Conservation (phyloP, 2,113 vertebrate species). For the Festucalex cinctus region DNA sequence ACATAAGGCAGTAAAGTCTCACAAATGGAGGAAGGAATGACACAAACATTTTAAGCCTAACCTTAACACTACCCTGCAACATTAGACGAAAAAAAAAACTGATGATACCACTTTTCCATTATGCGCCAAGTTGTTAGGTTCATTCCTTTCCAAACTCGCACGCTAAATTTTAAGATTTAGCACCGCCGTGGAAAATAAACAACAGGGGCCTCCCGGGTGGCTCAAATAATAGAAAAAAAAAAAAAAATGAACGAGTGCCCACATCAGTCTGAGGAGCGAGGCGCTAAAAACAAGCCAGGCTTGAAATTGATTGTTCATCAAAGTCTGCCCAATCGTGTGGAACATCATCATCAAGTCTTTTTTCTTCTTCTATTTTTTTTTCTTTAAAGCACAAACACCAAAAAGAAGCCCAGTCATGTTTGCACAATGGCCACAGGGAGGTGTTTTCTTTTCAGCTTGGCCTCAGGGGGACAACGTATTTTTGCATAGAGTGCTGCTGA, state of each 20-base stretch:
- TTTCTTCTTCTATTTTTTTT: background rate
- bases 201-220: background rate
- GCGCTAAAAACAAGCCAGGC: slow-evolving; percentile 29
- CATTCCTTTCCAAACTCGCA: background rate
- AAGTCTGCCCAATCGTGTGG: background rate
- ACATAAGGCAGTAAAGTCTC: too few species aligned
- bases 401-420: background rate
- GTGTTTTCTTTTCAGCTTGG: background rate
- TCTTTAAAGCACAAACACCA: background rate
- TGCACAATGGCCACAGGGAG: background rate
- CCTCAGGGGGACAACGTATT: background rate
- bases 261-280: background rate
- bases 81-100: background rate
- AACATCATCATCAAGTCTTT: background rate
- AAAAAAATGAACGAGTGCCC: background rate
- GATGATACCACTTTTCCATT: background rate
- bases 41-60: too few species aligned
- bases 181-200: background rate
- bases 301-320: slow-evolving; percentile 37
- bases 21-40: too few species aligned
- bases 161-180: background rate
- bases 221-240: background rate
- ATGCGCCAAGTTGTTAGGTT: background rate
- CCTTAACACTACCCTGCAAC: too few species aligned
- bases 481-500: background rate